phyloP scores from a whole-genome alignment of 2,888 invertebrate genomes.

The Cheilosia grossa region DNA sequence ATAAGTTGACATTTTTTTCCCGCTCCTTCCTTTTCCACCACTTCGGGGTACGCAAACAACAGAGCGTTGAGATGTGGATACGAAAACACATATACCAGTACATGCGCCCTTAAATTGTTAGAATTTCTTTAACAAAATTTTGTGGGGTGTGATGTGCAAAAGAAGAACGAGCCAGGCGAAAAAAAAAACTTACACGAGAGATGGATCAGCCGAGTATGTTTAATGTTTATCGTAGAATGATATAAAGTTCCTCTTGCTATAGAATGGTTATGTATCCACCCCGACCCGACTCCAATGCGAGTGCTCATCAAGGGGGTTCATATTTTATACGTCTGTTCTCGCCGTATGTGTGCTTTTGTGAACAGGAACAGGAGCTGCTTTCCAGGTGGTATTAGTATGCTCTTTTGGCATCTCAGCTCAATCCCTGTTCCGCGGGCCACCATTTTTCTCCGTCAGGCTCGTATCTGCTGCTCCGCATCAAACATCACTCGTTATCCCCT shows the following conservation, averaged over 20 bases:
- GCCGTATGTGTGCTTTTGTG: constrained; percentile 14
- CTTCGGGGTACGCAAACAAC: constrained; percentile 45
- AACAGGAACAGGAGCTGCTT: background rate
- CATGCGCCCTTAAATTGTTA: background rate
- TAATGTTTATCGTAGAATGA: constrained; percentile 30
- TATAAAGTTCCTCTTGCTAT: constrained; percentile 33
- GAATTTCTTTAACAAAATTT: constrained; percentile 19
- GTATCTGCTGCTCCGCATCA: constrained; percentile 59
- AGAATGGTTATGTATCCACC: constrained; percentile 6
- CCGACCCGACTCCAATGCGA: constrained; percentile 4
- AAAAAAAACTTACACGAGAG: constrained; percentile 17
- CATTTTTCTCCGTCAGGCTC: constrained; percentile 54
- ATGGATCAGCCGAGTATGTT: constrained; percentile 30
- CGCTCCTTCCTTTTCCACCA: constrained; percentile 1
- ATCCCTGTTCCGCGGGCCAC: constrained; percentile 57
- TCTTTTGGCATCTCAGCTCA: constrained; percentile 66
- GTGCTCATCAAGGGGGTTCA: constrained; percentile 23
- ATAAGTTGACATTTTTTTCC: constrained; percentile 78
- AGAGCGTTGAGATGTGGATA: constrained; percentile 44
- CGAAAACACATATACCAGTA: background rate
- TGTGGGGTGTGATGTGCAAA: constrained; percentile 18
- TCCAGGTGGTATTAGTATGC: constrained; percentile 60
- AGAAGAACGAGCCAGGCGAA: background rate
- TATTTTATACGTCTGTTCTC: background rate
- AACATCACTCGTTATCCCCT: constrained; percentile 65